phyloP scores from a whole-genome alignment of 2,888 invertebrate genomes.

The Parochlus steinenii region DNA sequence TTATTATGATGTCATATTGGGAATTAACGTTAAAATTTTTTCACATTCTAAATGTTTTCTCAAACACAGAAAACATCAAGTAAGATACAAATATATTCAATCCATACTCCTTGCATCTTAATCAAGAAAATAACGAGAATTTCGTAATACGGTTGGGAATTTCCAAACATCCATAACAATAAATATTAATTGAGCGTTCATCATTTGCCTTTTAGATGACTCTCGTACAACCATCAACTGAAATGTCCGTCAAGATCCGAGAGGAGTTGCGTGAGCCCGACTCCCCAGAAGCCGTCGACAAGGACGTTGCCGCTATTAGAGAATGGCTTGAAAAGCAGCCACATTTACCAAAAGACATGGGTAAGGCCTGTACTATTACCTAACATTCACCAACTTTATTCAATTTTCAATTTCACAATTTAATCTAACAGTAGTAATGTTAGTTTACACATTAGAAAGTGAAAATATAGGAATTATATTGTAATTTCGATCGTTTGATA shows the following conservation, averaged over 20 bases:
- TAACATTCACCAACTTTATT: no score
- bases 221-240: constrained; percentile 47
- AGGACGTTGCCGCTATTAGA: constrained; percentile 43
- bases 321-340: constrained; percentile 53
- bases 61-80: no score
- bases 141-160: no score
- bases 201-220: constrained; percentile 36
- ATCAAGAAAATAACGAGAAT: no score
- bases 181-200: no score
- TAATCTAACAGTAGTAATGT: no score
- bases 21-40: constrained; percentile 3
- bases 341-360: constrained; percentile 47
- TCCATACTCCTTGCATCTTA: no score
- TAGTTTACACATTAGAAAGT: no score
- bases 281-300: constrained; percentile 36
- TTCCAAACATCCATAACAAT: no score
- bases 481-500: constrained; percentile 4
- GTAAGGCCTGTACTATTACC: constrained; percentile 26
- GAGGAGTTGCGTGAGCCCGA: constrained; percentile 48
- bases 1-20: no score
- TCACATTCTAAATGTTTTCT: not conserved
- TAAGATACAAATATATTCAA: no score
- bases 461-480: not conserved
- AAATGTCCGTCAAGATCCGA: constrained; percentile 48
- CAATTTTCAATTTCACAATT: no score